phyloP scores from a whole-genome alignment of 1,140 invertebrate genomes.

The Zaprionus kolodkinae region DNA sequence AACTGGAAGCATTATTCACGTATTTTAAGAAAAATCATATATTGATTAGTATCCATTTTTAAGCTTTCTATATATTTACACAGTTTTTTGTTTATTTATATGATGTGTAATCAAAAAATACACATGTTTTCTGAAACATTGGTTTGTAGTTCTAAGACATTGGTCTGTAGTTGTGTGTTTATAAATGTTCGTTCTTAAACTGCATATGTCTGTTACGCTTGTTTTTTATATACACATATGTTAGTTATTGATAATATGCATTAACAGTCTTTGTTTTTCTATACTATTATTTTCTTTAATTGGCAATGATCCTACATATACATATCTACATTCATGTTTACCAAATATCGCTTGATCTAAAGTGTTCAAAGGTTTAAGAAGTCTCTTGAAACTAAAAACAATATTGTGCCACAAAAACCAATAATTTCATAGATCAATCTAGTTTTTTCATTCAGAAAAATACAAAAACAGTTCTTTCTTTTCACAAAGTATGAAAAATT shows the following conservation, averaged over 20 bases:
- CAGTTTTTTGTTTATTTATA: not conserved
- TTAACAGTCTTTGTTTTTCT: slow-evolving; percentile 67
- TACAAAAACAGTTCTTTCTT: too few relatives aligned
- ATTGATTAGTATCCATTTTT: slow-evolving; percentile 43
- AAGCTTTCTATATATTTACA: not conserved
- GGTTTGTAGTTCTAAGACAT: not conserved
- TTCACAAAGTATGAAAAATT: too few relatives aligned
- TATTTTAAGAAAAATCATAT: slow-evolving; percentile 34
- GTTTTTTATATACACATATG: not conserved
- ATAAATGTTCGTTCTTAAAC: not conserved
- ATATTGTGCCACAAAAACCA: not conserved
- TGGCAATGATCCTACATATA: slow-evolving; percentile 66
- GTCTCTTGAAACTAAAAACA: not conserved
- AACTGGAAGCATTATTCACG: slow-evolving; percentile 60
- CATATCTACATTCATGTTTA: not conserved
- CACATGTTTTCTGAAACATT: not conserved
- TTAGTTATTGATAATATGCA: slow-evolving; percentile 45
- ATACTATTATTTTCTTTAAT: slow-evolving; percentile 35
- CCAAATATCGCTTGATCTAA: not conserved
- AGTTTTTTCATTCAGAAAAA: not conserved
- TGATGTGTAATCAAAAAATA: not conserved
- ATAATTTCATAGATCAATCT: not conserved
- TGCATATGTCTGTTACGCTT: not conserved
- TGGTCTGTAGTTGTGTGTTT: not conserved
- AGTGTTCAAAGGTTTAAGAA: not conserved